Base-by-base conservation (phyloP, 2,113 vertebrate genomes). In the Recurvirostra avosetta region DNA sequence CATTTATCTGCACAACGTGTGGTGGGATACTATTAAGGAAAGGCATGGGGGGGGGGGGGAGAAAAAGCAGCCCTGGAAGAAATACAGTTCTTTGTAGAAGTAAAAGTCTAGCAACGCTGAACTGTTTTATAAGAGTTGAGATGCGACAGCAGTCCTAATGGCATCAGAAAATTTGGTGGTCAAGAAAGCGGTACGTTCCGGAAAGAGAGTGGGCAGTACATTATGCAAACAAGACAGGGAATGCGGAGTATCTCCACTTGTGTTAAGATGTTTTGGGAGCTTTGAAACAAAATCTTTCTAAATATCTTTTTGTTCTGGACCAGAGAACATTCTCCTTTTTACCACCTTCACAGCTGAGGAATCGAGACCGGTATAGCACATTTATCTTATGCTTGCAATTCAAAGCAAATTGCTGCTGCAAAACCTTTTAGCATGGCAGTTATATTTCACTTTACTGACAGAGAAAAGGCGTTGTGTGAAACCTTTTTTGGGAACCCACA, bases 301-400 rank as follows among this genome's bases (percentile, higher is more conserved):
- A 94, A 94, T 93, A 93, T 92, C 87, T 91, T 95, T 96, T 91
- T 80, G 79, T 92, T 97, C 94, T 88, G 75, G 84, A 81, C 79
- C 6, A 6, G n/a, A 73, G 82, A 97, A 86, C 81, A 91, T 88
- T 94, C 96, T 96, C 83, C 88, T 96, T 94, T 96, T 93, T 59
- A 68, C 87, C 93, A 93, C 95, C 92, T 96, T 97, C 93, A 92
- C 91, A 97, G 91, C 79, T 96, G 89, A 97, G 87, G 92, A 97
- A 96, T 86, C 2, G 1, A 91, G 92, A 94, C 89, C 67, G 71
- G 40, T 66, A 59, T 72, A 82, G 88, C 82, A 89, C 94, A 97
- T 96, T 94, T 88, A 82, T 96, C 97, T 97, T 80, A 93, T 67
- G 85, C 95, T 93, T 91, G 88, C 90, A 95, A 93, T 97, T 97